Percentiles rank a stretch among this genome's conserved stretches.
These are phyloP conservation scores for Hydractinia symbiolongicarpus DNA, from an alignment of 30 jellyfish, hydroid and myxozoan species.

Conservation along the genomic window DNA sequence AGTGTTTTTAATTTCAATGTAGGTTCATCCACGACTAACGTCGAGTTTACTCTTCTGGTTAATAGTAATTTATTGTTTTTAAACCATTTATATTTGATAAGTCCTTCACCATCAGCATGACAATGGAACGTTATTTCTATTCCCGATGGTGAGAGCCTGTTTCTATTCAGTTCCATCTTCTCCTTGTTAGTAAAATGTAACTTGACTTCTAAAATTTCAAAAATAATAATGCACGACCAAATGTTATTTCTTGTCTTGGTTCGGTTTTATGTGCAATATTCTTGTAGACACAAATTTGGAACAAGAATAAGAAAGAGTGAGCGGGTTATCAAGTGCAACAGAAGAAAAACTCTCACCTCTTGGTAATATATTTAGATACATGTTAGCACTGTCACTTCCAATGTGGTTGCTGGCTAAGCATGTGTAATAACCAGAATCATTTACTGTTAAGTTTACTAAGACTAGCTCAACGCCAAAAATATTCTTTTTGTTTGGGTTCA, in stretches of 20 bases:
- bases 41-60: constrained; percentile 51
- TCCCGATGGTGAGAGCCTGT: constrained; percentile 41
- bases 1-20: constrained; percentile 33
- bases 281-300: too few species aligned
- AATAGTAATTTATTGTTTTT: constrained; percentile 45
- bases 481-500: neutral
- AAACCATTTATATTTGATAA: constrained; percentile 67
- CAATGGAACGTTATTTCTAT: constrained; percentile 46
- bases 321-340: too few species aligned
- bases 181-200: neutral
- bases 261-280: too few species aligned
- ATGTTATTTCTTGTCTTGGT: too few species aligned
- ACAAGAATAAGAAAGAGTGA: too few species aligned
- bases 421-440: constrained; percentile 67
- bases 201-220: neutral
- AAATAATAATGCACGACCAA: too few species aligned
- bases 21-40: constrained; percentile 20
- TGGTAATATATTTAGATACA: constrained; percentile 38
- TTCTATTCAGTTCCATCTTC: neutral
- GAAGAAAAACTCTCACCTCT: too few species aligned
- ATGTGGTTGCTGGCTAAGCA: constrained; percentile 79
- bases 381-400: constrained; percentile 58
- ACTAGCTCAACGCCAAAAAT: constrained; percentile 60
- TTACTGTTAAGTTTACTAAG: constrained; percentile 43
- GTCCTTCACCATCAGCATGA: constrained; percentile 52